Percentiles rank a stretch among this genome's conserved stretches.
Evolutionary conservation across 2,797 vertebrate species (phyloP).

Genomic region (Sardinella longiceps): DNA sequence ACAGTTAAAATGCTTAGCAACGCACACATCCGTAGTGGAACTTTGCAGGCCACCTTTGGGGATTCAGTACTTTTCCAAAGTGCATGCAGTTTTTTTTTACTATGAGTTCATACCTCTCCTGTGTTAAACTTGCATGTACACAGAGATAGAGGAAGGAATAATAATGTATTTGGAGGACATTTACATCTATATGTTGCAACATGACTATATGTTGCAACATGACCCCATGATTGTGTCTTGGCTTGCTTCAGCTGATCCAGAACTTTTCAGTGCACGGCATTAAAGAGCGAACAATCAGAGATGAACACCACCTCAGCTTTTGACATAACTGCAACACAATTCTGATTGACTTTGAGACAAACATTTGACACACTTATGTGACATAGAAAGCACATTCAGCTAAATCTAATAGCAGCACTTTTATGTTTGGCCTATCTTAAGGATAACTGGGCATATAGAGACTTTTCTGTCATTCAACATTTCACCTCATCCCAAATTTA

Average conservation of each 20-base stretch:
- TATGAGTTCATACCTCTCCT: slow-evolving; percentile 50
- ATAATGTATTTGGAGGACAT: not conserved
- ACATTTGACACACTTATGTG: not conserved
- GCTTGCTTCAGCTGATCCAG: slow-evolving; percentile 53
- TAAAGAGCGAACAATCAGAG: not conserved
- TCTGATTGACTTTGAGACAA: not conserved
- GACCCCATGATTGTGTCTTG: slow-evolving; percentile 33
- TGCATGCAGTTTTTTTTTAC: not conserved
- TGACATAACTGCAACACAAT: not conserved
- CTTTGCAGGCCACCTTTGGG: not conserved
- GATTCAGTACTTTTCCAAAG: not conserved
- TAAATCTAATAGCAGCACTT: not conserved
- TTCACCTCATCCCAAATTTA: not conserved
- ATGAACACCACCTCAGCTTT: not conserved
- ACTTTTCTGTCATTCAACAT: not conserved
- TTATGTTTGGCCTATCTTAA: not conserved
- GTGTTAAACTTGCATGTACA: slow-evolving; percentile 55
- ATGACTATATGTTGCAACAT: not conserved
- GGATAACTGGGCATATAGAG: not conserved
- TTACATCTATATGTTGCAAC: too few species aligned
- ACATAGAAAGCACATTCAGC: slow-evolving; percentile 4
- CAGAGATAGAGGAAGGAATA: slow-evolving; percentile 28
- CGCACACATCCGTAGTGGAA: not conserved
- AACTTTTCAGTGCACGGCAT: not conserved
- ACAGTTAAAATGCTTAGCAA: not conserved